Conservation (phyloP, 2,113 vertebrate genomes). For the Galemys pyrenaicus region DNA sequence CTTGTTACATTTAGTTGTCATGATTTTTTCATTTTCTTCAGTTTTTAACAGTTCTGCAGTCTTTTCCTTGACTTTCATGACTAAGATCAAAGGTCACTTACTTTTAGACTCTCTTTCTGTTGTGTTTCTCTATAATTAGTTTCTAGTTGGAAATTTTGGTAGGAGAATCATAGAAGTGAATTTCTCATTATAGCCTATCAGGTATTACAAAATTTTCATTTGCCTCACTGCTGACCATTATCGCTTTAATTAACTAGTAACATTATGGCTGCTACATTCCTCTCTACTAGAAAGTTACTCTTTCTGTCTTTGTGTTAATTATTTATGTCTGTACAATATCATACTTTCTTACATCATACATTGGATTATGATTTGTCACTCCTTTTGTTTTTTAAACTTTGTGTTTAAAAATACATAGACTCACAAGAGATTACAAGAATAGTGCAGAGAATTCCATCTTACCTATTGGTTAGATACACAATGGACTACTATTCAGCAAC, state of each 20-base stretch:
- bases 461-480: too few relatives aligned
- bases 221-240: neutral
- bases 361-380: neutral
- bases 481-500: too few relatives aligned
- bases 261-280: neutral
- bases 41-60: too few relatives aligned
- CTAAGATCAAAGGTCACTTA: too few relatives aligned
- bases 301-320: neutral
- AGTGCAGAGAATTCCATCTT: neutral
- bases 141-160: too few relatives aligned
- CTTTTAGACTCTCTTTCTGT: too few relatives aligned
- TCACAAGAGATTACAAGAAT: neutral
- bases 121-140: too few relatives aligned
- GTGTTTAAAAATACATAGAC: neutral
- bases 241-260: neutral
- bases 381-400: neutral
- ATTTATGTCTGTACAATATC: neutral
- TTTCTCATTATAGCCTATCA: neutral
- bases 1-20: neutral
- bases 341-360: neutral
- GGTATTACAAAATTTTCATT: neutral
- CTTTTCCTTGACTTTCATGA: too few relatives aligned
- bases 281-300: neutral
- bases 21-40: too few relatives aligned
- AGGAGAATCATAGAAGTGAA: neutral